Evolutionary conservation across 2,797 vertebrate species (phyloP).

Genomic region (Apogon hyalosoma): DNA sequence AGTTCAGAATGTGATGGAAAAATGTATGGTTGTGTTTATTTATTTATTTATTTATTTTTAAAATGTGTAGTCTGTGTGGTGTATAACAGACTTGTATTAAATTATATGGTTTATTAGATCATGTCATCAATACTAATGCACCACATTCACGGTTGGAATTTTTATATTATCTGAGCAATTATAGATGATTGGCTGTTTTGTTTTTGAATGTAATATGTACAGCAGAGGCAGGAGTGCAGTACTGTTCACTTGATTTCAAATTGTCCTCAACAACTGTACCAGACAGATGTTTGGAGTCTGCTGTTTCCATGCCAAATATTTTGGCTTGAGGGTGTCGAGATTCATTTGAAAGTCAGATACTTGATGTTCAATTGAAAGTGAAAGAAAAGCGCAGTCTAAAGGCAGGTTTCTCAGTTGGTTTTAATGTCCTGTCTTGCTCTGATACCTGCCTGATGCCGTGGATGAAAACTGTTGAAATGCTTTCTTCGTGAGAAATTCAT

Average conservation of each 20-base stretch:
- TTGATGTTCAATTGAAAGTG: not conserved
- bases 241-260: not conserved
- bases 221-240: not conserved
- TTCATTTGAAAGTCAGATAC: conserved; percentile 13
- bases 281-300: not conserved
- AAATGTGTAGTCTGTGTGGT: not conserved
- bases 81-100: not conserved
- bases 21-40: not conserved
- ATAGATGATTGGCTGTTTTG: too few relatives aligned
- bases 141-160: too few relatives aligned
- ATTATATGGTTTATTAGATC: not conserved
- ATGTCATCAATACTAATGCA: not conserved
- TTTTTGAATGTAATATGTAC: too few relatives aligned
- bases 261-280: conserved; percentile 1
- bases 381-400: conserved; percentile 1
- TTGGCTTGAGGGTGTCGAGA: not conserved
- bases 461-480: conserved; percentile 27
- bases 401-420: conserved; percentile 1
- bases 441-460: not conserved
- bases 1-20: conserved; percentile 3
- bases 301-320: conserved; percentile 18
- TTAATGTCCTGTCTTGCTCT: not conserved
- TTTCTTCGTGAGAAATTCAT: conserved; percentile 45
- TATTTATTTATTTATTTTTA: too few relatives aligned
- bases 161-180: too few relatives aligned